Conservation (phyloP, 2,113 vertebrate species). For the Catharus minimus region DNA sequence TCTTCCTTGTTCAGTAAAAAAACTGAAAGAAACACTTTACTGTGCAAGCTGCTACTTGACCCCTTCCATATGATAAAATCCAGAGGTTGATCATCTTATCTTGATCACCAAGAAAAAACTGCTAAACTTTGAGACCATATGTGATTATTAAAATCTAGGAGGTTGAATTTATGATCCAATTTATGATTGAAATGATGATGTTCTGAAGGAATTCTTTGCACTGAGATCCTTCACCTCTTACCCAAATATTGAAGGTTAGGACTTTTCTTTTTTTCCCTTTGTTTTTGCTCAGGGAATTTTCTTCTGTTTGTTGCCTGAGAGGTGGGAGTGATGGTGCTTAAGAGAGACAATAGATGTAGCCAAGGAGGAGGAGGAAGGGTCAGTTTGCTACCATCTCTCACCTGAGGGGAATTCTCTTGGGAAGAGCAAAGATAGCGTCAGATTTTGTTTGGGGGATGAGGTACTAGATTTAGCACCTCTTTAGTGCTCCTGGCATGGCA, state of each 20-base stretch:
- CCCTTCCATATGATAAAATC: neutral
- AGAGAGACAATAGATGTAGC: neutral
- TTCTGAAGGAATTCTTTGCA: neutral
- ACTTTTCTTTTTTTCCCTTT: neutral
- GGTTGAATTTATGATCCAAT: neutral
- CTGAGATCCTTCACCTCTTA: neutral
- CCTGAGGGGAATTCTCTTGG: neutral
- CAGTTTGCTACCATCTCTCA: neutral
- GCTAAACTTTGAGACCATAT: neutral
- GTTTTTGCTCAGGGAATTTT: neutral
- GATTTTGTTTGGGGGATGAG: neutral
- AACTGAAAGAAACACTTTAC: neutral
- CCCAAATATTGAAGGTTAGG: neutral
- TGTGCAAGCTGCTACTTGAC: neutral
- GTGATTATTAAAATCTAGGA: neutral
- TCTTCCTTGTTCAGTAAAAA: neutral
- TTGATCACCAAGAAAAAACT: neutral
- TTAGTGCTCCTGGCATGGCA: accelerated
- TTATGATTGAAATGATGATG: neutral
- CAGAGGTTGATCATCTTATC: neutral
- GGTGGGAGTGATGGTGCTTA: neutral
- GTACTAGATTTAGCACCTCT: neutral
- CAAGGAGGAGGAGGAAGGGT: neutral
- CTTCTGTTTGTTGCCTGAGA: neutral
- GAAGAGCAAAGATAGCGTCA: accelerated